Base-by-base conservation (phyloP, 2,797 vertebrate species). In the Acrocephalus scirpaceus region DNA sequence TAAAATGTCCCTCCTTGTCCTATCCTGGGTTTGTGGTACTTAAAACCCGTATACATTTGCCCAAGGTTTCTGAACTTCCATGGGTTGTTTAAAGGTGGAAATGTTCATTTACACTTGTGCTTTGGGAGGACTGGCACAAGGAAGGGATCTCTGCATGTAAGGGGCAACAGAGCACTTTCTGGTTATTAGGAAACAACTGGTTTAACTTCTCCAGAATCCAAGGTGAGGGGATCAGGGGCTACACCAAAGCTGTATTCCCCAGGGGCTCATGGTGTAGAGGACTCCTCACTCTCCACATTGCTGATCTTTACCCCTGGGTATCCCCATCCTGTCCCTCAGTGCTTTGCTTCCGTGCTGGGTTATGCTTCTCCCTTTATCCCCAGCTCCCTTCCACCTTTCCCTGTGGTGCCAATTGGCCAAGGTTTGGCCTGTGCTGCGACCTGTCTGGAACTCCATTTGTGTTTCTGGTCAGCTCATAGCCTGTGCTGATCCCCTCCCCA, bases 231-330 rank as follows among this genome's bases (percentile, higher is more conserved):
- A 51, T 64, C 16, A 14, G 45, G 34, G 11, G 7, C 51, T n/a
- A 13, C 65, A 64, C 30, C 61, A 53, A 51, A 47, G 45, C 47
- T 7, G 1, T 45, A 1, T n/a, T 57, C 48, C 62, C 58, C 8
- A 5, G 10, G 50, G 61, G 7, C 16, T 72, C 0, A 0, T 50
- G 10, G 26, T 53, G 25, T 5, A 36, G 53, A 47, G 36, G 88
- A 2, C 36, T 34, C 27, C n/a, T 38, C 7, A 14, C 61, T 54
- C 38, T 45, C n/a, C 47, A 5, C 0, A 0, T 21, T 65, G 56
- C 61, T 40, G 65, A 30, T 42, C 81, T 80, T 30, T 58, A 77
- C 22, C 40, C 44, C 17, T 13, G 44, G 27, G 13, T 29, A 25
- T 8, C 27, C 20, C 61, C 40, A 30, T 40, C 61, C 67, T 13